Evolutionary conservation across 1,140 invertebrate species (phyloP), one percentile per base, ranked within the genome.

Genomic region (Hestina assimilis): DNA sequence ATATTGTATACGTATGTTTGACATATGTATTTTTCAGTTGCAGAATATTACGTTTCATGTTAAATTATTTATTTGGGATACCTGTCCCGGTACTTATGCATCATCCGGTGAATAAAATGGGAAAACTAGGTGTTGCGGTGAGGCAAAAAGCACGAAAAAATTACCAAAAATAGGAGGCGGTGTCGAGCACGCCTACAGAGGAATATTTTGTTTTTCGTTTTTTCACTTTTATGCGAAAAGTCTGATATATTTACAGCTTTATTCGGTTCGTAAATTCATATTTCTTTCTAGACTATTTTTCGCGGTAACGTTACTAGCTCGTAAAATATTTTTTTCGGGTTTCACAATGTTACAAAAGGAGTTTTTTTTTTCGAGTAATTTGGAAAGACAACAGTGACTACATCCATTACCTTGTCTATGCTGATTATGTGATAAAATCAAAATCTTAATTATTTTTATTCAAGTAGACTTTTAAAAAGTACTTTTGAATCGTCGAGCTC

Each of bases 221-320:
- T 52, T 26, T 15, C 45, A 26, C 26, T 43, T 57, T 54, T 54
- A 48, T 60, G 43, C 45, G 48, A 50, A 48, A 48, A 50, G 12
- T 26, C 20, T 43, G 38, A 55, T 55, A 52, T 48, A 52, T 41
- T 52, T 42, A 53, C 38, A 50, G 33, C 45, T 28, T 41, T 52
- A 48, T 54, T 24, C 41, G 45, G 38, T 48, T 60, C 51, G 46
- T 43, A 45, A 55, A 61, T 61, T 61, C 46, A 56, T 35, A 43
- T 50, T 26, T 11, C 12, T 41, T 31, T 59, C 41, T 45, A 15
- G 15, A 31, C 48, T 46, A n/a, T 50, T 54, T 61, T 56, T 7
- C 14, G 17, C 28, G 24, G 28, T 42, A 38, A 19, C 33, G 33
- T 42, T 26, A 40, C 38, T 33, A 21, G 8, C 23, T 19, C 11